These are phyloP conservation scores for Amphimedon queenslandica DNA, from an alignment of 37 sponge, comb jelly and placozoan genomes.

Conservation along the genomic window DNA sequence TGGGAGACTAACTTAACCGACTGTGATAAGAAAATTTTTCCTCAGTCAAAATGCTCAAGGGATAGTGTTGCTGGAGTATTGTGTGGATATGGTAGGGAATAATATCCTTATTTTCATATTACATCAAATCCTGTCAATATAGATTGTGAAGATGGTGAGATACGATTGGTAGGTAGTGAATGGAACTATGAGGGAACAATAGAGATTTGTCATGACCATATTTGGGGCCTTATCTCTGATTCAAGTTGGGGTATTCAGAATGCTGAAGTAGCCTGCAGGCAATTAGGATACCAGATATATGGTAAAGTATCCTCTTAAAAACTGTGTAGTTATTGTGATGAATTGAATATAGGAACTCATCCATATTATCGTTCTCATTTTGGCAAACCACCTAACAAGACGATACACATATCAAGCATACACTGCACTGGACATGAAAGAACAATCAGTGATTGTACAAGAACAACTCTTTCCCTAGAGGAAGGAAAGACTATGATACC, in stretches of 20 bases:
- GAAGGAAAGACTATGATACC: not conserved
- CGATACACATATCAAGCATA: not conserved
- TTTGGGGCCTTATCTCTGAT: not conserved
- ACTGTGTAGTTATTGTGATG: not conserved
- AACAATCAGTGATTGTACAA: not conserved
- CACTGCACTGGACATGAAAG: not conserved
- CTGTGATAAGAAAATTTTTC: not conserved
- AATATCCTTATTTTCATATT: constrained; percentile 3
- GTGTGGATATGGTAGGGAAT: not conserved
- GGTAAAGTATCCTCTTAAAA: not conserved
- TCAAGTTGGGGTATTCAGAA: not conserved
- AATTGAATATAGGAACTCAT: not conserved
- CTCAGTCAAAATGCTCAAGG: not conserved
- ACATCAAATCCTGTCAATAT: not conserved
- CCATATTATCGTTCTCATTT: not conserved
- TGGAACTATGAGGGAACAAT: not conserved
- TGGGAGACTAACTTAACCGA: not conserved
- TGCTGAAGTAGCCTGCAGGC: constrained; percentile 2
- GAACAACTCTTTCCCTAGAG: not conserved
- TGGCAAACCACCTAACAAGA: constrained; percentile 13
- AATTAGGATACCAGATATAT: not conserved
- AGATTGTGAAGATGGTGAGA: constrained; percentile 1
- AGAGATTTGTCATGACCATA: not conserved
- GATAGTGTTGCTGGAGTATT: not conserved
- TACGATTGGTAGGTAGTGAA: not conserved